Conservation (phyloP, 2,113 vertebrate genomes). For the Chrysochloris asiatica region DNA sequence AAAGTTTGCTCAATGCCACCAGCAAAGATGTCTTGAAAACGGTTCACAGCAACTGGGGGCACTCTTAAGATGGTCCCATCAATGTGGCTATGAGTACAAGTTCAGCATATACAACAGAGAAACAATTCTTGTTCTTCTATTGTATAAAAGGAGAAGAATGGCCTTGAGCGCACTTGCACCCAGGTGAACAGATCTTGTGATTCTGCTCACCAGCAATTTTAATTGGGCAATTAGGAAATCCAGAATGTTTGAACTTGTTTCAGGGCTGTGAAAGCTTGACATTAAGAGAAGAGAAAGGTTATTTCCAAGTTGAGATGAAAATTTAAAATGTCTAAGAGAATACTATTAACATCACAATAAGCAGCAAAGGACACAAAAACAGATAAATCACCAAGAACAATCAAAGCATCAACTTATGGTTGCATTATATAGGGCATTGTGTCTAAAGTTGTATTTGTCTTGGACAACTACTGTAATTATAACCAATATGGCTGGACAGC, state of each 20-base stretch:
- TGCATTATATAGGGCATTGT: background rate
- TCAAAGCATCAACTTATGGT: background rate
- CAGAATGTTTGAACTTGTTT: background rate
- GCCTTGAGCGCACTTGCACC: background rate
- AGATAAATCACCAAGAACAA: background rate
- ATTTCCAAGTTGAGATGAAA: conserved; percentile 7
- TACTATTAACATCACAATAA: background rate
- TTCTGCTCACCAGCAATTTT: background rate
- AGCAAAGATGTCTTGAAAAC: background rate
- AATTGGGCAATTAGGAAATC: background rate
- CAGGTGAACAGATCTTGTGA: background rate
- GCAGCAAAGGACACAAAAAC: background rate
- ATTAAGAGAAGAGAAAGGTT: conserved; percentile 1
- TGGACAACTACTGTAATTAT: background rate
- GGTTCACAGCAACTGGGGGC: background rate
- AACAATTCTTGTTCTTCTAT: background rate
- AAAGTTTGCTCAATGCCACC: background rate
- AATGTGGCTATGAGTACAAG: background rate
- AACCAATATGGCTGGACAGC: background rate
- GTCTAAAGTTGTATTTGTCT: background rate
- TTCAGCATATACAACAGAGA: background rate
- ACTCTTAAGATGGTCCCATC: background rate
- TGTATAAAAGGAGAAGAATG: background rate
- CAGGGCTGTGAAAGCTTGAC: conserved; percentile 5
- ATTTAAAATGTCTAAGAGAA: conserved; percentile 41